Conservation (phyloP, 1,140 invertebrate genomes). For the Bombus breviceps region DNA sequence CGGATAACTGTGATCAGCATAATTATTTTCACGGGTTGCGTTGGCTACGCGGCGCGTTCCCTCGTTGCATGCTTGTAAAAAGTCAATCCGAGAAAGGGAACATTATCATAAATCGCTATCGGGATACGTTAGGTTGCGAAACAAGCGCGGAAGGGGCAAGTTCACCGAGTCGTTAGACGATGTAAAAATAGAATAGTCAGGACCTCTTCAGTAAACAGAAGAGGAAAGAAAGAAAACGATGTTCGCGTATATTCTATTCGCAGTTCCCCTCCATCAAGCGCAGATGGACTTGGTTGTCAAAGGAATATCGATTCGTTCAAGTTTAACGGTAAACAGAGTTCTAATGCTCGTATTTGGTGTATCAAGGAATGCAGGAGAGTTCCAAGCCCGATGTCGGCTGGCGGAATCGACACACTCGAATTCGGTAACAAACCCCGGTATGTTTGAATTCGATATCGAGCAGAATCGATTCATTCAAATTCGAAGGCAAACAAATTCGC, state of each 20-base stretch:
- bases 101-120: constrained; percentile 45
- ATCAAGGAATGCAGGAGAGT: not conserved
- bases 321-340: constrained; percentile 41
- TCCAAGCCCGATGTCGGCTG: not conserved
- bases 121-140: constrained; percentile 19
- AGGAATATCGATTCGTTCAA: constrained; percentile 46
- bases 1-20: constrained; percentile 33
- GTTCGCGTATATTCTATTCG: constrained; percentile 11
- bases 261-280: not conserved
- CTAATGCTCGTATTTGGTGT: constrained; percentile 3
- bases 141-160: not conserved
- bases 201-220: not conserved
- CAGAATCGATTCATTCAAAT: constrained; percentile 37
- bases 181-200: not conserved
- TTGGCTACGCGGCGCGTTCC: not conserved
- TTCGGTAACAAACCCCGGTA: constrained; percentile 37
- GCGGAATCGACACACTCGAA: constrained; percentile 37
- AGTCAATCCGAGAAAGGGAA: constrained; percentile 36
- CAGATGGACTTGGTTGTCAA: constrained; percentile 1
- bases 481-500: constrained; percentile 44
- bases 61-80: constrained; percentile 5
- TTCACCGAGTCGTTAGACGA: constrained; percentile 5
- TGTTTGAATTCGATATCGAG: constrained; percentile 48
- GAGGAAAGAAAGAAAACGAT: not conserved
- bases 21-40: constrained; percentile 23